These are phyloP conservation scores for Latrodectus hesperus DNA, from an alignment of 2,888 invertebrate genomes.

Conservation along the genomic window DNA sequence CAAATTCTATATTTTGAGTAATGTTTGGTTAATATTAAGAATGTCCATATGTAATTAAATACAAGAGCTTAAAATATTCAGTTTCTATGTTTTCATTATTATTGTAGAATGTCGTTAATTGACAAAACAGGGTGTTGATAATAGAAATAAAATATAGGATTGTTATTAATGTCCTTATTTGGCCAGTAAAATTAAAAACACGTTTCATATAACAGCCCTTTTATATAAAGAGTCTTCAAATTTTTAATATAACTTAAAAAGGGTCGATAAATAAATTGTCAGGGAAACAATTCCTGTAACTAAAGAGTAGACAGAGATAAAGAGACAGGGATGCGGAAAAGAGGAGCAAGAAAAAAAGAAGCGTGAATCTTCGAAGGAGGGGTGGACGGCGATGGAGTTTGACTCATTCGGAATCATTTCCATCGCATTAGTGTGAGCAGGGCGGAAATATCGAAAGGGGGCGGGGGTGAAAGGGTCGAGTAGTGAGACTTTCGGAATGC, in stretches of 20 bases:
- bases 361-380: slow-evolving; percentile 19
- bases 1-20: too few relatives aligned
- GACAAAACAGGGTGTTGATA: too few relatives aligned
- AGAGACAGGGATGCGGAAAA: not conserved
- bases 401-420: slow-evolving; percentile 65
- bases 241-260: not conserved
- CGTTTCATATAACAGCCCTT: too few relatives aligned
- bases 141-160: too few relatives aligned
- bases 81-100: too few relatives aligned
- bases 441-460: slow-evolving; percentile 48
- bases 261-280: not conserved
- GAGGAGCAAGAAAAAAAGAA: slow-evolving; percentile 8
- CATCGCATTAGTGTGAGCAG: slow-evolving; percentile 55
- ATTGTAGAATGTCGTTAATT: too few relatives aligned
- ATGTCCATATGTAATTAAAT: too few relatives aligned
- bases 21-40: too few relatives aligned
- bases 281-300: slow-evolving; percentile 23
- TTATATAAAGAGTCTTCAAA: too few relatives aligned
- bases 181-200: too few relatives aligned
- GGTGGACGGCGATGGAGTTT: slow-evolving; percentile 8
- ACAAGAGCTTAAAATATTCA: too few relatives aligned
- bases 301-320: not conserved
- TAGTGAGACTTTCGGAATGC: slow-evolving; percentile 59
- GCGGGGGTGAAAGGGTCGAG: slow-evolving; percentile 10
- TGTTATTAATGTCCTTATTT: too few relatives aligned